These are phyloP conservation scores for Drosophila cardini DNA, from an alignment of 1,140 invertebrate species.

Conservation along the genomic window DNA sequence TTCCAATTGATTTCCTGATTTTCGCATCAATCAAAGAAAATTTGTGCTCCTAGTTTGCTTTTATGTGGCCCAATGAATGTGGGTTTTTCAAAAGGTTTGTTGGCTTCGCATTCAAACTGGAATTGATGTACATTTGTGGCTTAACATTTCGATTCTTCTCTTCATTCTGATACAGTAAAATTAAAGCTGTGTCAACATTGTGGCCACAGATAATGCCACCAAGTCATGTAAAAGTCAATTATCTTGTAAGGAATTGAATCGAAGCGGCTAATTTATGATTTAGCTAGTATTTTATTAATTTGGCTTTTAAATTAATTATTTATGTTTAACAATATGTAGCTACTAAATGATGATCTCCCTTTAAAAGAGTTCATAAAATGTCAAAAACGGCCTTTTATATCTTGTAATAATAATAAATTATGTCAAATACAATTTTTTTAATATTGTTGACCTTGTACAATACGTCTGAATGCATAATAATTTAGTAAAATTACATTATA, in stretches of 20 bases:
- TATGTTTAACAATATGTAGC: too few relatives aligned
- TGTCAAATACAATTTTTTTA: too few relatives aligned
- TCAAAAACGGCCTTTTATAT: too few relatives aligned
- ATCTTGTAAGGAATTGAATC: background rate
- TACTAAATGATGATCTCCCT: too few relatives aligned
- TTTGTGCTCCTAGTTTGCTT: slow-evolving; percentile 54
- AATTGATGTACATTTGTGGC: slow-evolving; percentile 23
- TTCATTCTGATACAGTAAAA: background rate
- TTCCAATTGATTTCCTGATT: slow-evolving; percentile 79
- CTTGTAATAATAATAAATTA: too few relatives aligned
- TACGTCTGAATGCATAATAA: too few relatives aligned
- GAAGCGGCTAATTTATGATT: background rate
- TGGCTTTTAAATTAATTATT: too few relatives aligned
- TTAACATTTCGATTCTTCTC: slow-evolving; percentile 13
- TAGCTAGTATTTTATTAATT: too few relatives aligned
- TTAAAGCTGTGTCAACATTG: slow-evolving; percentile 43
- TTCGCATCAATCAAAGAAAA: slow-evolving; percentile 67
- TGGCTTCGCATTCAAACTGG: background rate
- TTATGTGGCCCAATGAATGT: slow-evolving; percentile 33
- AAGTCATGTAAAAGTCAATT: slow-evolving; percentile 19
- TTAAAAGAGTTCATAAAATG: too few relatives aligned
- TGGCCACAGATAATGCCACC: background rate
- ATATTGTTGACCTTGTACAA: too few relatives aligned
- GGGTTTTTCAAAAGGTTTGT: slow-evolving; percentile 17
- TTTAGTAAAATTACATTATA: too few relatives aligned